Evolutionary conservation across 2,113 vertebrate genomes (phyloP), one percentile per base, ranked within the genome.

Genomic region (Dipodomys stephensi): DNA sequence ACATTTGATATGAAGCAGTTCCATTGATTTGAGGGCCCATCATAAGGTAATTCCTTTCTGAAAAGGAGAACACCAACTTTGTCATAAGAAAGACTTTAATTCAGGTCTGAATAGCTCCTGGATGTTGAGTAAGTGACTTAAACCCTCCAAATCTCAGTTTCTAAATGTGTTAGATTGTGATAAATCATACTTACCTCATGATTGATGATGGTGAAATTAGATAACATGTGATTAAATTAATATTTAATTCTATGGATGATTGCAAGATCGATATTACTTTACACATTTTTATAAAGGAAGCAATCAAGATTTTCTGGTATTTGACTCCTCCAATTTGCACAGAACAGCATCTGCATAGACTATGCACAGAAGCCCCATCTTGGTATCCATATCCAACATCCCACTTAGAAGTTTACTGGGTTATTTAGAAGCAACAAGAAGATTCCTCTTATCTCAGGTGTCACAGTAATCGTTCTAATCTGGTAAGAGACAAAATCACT

Each of bases 401-500:
- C 93, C 25, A 10, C 65, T 76, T 68, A 64, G 74, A 90, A 74
- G 62, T 96, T 95, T 62, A 69, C 67, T 79, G 46, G 69, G 15
- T 69, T 67, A 67, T 49, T 22, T 8, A 28, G 71, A 93, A 90
- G 83, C 49, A 90, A 27, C 72, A 87, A 73, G 76, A 85, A 64
- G 39, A 80, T 83, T 77, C 44, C 49, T 73, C 32, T 87, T 94
- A 93, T 91, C 93, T 88, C 62, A 83, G 28, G 32, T 91, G 84
- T 90, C 65, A 85, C 72, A 71, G 20, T 53, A 49, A 83, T 88
- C 72, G 82, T 68, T 93, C 83, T 90, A 95, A 91, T 94, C 94
- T 81, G 85, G 53, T 18, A 57, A 35, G 71, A 89, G 82, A 81
- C 89, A 83, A 87, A 94, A 91, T 46, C 90, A 90, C 79, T 74